Conservation (phyloP, 2,888 invertebrate species). For the Chaitophorus viminalis region DNA sequence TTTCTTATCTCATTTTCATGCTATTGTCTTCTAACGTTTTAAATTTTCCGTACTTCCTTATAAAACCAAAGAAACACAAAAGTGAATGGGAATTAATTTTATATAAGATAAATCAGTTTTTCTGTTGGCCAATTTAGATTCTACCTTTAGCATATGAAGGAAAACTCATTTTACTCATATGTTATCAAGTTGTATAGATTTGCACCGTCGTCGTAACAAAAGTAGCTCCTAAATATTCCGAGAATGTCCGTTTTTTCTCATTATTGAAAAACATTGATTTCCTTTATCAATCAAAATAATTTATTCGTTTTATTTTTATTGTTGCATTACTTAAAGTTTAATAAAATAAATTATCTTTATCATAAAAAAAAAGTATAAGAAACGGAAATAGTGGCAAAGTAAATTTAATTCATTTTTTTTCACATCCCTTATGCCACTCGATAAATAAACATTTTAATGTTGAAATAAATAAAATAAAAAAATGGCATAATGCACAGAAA, state of each 20-base stretch:
- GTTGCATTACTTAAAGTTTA: not conserved
- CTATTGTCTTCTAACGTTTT: too few species aligned
- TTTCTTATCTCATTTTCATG: too few species aligned
- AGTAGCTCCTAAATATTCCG: not conserved
- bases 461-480: not conserved
- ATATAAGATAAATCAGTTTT: too few species aligned
- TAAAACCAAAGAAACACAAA: too few species aligned
- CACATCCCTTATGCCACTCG: not conserved
- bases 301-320: not conserved
- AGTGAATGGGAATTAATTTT: too few species aligned
- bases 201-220: too few species aligned
- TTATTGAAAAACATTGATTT: not conserved
- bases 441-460: not conserved
- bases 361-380: not conserved
- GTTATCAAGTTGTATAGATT: too few species aligned
- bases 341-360: slow-evolving; percentile 24
- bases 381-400: not conserved
- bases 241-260: not conserved
- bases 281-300: not conserved
- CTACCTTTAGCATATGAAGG: too few species aligned
- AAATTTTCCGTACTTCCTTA: too few species aligned
- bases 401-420: slow-evolving; percentile 8
- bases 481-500: not conserved
- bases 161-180: too few species aligned
- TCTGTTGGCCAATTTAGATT: too few species aligned